Base-by-base conservation (phyloP, 2,113 vertebrate species). In the Charina bottae region DNA sequence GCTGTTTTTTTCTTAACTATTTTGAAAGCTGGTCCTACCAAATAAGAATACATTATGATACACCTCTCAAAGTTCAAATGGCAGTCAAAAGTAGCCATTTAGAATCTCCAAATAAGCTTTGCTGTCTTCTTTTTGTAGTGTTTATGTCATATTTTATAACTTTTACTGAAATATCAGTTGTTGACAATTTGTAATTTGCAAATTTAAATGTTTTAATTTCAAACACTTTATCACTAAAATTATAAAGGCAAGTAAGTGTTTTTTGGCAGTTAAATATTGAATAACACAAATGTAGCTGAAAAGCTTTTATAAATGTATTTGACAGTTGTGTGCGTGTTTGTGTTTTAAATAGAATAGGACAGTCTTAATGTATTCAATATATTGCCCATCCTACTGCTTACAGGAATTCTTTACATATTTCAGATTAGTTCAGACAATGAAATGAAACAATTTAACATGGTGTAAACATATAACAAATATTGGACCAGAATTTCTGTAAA, bases 11-110 rank as follows among this genome's bases (percentile, higher is more conserved):
- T 23, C 88, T 28, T 92, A 92, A 90, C 78, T 93, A 89, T 93
- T 95, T 93, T 46, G 89, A 53, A 83, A 26, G 90, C 89, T 87
- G 0, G 92, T 3, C 23, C 1, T 68, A 62, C 23, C 17, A 93
- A 91, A 93, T 92, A 96, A 94, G 6, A 93, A n/a, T 23, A 84
- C 89, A 87, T 33, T 85, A 90, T 13, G 53, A 86, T 46, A 15
- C n/a, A 37, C 84, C 84, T 96, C 94, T 92, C 19, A 94, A 90
- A 89, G n/a, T 95, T 97, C 91, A 96, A 94, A 97, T 64, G 49
- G 1, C 91, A 92, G 56, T 94, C 92, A 90, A 88, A 83, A 92
- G 2, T 1, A 89, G 26, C 95, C 49, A 87, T 86, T 90, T 95
- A 53, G 49, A 96, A 3, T 23, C 37, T 87, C 85, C 28, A 58